phyloP scores from a whole-genome alignment of 1,140 invertebrate genomes.

The Microplitis demolitor region DNA sequence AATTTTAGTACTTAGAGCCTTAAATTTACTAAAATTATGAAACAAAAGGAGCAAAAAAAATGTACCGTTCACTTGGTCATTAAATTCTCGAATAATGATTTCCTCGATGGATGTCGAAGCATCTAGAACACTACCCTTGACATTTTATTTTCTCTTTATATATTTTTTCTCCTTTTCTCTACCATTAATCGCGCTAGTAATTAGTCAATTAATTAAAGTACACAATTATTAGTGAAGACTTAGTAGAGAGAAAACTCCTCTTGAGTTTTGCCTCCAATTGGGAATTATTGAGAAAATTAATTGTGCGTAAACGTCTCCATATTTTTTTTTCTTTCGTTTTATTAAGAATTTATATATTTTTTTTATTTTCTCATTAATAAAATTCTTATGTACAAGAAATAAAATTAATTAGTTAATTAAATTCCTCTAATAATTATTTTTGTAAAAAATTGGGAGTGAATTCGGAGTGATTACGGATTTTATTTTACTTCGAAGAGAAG shows the following conservation, averaged over 20 bases:
- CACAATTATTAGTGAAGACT: constrained; percentile 57
- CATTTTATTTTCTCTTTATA: constrained; percentile 8
- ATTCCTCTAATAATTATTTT: background rate
- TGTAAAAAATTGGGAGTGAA: background rate
- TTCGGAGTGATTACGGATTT: too few species aligned
- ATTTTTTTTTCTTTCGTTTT: background rate
- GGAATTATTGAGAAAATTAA: constrained; percentile 60
- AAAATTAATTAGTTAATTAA: background rate
- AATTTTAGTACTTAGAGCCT: too few species aligned
- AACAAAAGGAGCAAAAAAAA: too few species aligned
- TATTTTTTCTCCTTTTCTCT: background rate
- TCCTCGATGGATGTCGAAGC: constrained; percentile 3
- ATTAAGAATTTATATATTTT: background rate
- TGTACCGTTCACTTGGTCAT: constrained; percentile 24
- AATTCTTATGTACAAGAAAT: background rate
- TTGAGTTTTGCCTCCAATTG: constrained; percentile 41
- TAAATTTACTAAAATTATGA: too few species aligned
- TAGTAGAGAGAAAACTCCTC: constrained; percentile 30
- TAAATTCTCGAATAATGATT: constrained; percentile 51
- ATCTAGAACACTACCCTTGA: background rate
- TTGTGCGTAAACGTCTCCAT: constrained; percentile 56
- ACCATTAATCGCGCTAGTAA: constrained; percentile 52
- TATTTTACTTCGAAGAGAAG: too few species aligned
- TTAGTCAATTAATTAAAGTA: constrained; percentile 62
- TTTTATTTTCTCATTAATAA: constrained; percentile 4